phyloP scores from a whole-genome alignment of 1,140 invertebrate species.

The Cotesia glomerata region DNA sequence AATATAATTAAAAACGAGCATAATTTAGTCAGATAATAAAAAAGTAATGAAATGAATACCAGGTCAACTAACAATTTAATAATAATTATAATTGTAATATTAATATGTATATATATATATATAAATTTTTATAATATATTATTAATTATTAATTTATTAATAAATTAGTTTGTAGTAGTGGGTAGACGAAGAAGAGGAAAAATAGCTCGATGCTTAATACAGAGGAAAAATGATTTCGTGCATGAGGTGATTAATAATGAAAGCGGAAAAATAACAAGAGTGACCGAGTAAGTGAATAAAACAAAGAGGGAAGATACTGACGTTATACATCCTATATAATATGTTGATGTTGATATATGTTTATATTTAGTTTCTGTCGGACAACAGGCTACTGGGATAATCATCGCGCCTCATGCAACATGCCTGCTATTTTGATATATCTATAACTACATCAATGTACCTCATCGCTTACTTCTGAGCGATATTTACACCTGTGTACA shows the following conservation, averaged over 20 bases:
- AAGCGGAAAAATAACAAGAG: constrained; percentile 1
- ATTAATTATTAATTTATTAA: too few species aligned
- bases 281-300: background rate
- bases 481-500: background rate
- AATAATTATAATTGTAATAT: too few species aligned
- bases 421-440: background rate
- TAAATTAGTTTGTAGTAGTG: background rate
- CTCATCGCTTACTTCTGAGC: background rate
- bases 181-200: constrained; percentile 5
- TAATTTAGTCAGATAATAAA: too few species aligned
- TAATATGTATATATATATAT: too few species aligned
- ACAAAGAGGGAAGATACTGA: background rate
- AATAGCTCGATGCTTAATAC: constrained; percentile 21
- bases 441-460: background rate
- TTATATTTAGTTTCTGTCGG: background rate
- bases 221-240: constrained; percentile 25
- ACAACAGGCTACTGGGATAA: background rate
- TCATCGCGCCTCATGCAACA: constrained; percentile 4
- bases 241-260: constrained; percentile 27
- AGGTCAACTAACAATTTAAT: too few species aligned
- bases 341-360: background rate
- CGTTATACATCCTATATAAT: background rate
- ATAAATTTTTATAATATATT: too few species aligned
- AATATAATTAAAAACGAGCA: too few species aligned
- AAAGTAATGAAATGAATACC: too few species aligned